Evolutionary conservation across 2,113 vertebrate species (phyloP), one percentile per base, ranked within the genome.

Genomic region (Opisthocomus hoazin): DNA sequence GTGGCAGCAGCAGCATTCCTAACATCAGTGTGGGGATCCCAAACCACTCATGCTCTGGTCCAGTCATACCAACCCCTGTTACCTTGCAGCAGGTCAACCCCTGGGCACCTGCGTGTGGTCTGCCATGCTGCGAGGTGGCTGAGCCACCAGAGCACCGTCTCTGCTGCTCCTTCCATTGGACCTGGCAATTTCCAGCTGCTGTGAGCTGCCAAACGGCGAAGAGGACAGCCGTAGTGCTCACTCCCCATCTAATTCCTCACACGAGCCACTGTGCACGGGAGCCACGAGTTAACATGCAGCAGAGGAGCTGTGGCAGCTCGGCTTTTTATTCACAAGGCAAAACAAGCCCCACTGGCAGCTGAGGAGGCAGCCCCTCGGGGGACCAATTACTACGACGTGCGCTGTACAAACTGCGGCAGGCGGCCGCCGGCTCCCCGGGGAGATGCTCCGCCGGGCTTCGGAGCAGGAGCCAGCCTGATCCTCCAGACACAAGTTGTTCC

Each of bases 341-440:
- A 97, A 82, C 80, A 84, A 94, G 96, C 91, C 95, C 97, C 94
- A 78, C 93, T 96, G 98, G 98, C 98, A 98, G 97, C 97, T 66
- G 96, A 96, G 85, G 63, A 96, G 94, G 54, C 95, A 65, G 87
- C 63, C 74, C 94, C 98, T 96, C 98, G 15, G 23, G 98, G 98
- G 98, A 98, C 98, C 98, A 99, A 99, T 99, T 99, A 99, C 93
- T 94, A 95, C 92, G 84, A 97, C 97, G 78, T 81, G 95, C 30
- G 96, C 96, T 76, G 83, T 87, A 75, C 97, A 69, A 78, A 93
- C 92, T 78, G 95, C 63, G 66, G 88, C 87, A 69, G 96, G 87
- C 96, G 51, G 94, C 97, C 90, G 92, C 95, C 69, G 46, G 75
- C 66, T 83, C 97, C 96, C 66, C 2, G 1, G 95, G 97, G 97